These are phyloP conservation scores for Pomatostomus ruficeps DNA, from an alignment of 2,113 vertebrate genomes.

Conservation along the genomic window DNA sequence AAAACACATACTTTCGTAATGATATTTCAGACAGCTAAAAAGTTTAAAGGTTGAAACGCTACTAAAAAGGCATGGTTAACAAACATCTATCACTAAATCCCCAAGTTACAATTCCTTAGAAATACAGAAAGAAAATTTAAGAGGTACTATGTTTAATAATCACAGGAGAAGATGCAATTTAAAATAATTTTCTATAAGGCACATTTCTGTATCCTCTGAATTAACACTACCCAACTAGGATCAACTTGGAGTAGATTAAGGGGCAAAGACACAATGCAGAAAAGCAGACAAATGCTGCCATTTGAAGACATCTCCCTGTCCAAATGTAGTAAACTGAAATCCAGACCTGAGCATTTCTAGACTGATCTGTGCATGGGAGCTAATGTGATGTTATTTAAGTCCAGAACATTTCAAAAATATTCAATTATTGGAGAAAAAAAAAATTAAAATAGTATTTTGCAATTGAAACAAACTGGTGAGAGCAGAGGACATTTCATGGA, in stretches of 20 bases:
- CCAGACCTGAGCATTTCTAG: neutral
- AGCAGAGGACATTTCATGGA: neutral
- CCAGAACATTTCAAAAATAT: neutral
- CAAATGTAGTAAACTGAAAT: neutral
- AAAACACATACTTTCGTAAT: neutral
- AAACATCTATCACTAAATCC: neutral
- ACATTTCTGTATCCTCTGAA: neutral
- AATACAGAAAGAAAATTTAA: neutral
- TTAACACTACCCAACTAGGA: neutral
- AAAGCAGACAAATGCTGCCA: neutral
- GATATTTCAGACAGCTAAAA: neutral
- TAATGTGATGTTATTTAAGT: neutral
- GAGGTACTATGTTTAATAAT: neutral
- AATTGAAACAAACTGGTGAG: neutral
- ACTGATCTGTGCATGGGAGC: neutral
- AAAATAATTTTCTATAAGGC: neutral
- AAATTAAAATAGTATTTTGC: neutral
- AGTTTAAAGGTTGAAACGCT: neutral
- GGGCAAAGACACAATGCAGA: neutral
- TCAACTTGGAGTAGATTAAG: neutral
- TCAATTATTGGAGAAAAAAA: neutral
- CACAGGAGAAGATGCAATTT: neutral
- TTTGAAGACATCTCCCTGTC: neutral
- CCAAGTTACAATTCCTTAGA: neutral
- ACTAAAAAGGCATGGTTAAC: neutral